Evolutionary conservation across 2,113 vertebrate species (phyloP).

Genomic region (Notothenia coriiceps): DNA sequence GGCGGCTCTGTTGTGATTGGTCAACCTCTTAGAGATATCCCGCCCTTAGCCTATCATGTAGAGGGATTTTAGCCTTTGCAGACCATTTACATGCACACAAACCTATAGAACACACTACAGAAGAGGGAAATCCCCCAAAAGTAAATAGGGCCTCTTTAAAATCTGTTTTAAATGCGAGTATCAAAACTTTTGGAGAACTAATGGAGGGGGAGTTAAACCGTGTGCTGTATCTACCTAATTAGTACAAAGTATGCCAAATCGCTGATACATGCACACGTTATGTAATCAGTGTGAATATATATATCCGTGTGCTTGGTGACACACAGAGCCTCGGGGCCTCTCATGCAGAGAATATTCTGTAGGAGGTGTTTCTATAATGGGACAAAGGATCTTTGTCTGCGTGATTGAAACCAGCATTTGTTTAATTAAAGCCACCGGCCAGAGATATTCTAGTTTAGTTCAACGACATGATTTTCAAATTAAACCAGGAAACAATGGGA

Average conservation of each 20-base stretch:
- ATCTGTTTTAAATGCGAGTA: no score
- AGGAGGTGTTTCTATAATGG: constrained; percentile 2
- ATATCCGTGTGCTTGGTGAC: constrained; percentile 16
- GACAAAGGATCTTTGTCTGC: constrained; percentile 15
- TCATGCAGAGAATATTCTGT: constrained; percentile 17
- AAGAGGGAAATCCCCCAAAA: no score
- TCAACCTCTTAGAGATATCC: no score
- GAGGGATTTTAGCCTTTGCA: no score
- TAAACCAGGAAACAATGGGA: neutral
- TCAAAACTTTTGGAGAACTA: neutral
- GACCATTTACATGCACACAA: no score
- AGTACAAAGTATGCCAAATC: constrained; percentile 30
- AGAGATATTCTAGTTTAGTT: neutral
- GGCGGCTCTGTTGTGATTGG: no score
- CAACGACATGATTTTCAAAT: neutral
- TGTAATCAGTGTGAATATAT: constrained; percentile 27
- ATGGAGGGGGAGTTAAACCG: constrained; percentile 17
- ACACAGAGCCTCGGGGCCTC: constrained; percentile 2
- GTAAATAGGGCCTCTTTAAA: no score
- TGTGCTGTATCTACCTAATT: constrained; percentile 35
- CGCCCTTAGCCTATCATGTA: no score
- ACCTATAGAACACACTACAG: no score
- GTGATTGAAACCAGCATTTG: neutral
- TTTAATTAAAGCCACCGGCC: neutral
- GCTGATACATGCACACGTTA: constrained; percentile 40